Evolutionary conservation across 2,888 invertebrate genomes (phyloP), one percentile per base, ranked within the genome.

Genomic region (Limnephilus rhombicus): DNA sequence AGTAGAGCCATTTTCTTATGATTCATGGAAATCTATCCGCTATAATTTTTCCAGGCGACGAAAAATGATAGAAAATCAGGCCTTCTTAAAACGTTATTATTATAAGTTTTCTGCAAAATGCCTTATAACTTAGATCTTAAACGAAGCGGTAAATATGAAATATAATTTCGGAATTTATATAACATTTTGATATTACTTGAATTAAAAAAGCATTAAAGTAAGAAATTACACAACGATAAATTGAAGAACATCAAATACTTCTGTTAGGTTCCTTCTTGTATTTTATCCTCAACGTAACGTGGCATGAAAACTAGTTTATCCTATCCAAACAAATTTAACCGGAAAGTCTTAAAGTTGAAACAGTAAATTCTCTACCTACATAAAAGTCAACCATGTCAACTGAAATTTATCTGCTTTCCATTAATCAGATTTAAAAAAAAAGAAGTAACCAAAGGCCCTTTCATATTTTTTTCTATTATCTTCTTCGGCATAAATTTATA

Each of bases 391-490:
- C 82, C 34, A 34, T 31, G 82, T 82, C 82, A 82, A 82, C 82
- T 18, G 82, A 82, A 82, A 82, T 82, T 82, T 82, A 82, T 82
- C 82, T 82, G 82, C 31, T 82, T 34, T 82, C 82, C 34, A 82
- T 18, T 18, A 34, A 82, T 82, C 31, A 34, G 31, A 49, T 86
- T 85, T 15, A 37, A 45, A 85, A 31, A 31, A 86, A 29, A n/a
- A n/a, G 7, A 18, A n/a, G 12, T 82, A 0, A 15, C 82, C 18
- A 1, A 68, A 68, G 68, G 24, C 68, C 2, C 68, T 68, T 68
- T n/a, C 1, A n/a, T 7, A 18, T 68, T n/a, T 24, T 53, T 9
- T 68, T 24, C 24, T 24, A 68, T 68, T 68, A 68, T 68, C 68
- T 68, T 68, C 2, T 68, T 68, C 24, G 24, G n/a, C 68, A 68